These are phyloP conservation scores for Arnoldichthys spilopterus DNA, from an alignment of 2,797 vertebrate species.

Conservation along the genomic window DNA sequence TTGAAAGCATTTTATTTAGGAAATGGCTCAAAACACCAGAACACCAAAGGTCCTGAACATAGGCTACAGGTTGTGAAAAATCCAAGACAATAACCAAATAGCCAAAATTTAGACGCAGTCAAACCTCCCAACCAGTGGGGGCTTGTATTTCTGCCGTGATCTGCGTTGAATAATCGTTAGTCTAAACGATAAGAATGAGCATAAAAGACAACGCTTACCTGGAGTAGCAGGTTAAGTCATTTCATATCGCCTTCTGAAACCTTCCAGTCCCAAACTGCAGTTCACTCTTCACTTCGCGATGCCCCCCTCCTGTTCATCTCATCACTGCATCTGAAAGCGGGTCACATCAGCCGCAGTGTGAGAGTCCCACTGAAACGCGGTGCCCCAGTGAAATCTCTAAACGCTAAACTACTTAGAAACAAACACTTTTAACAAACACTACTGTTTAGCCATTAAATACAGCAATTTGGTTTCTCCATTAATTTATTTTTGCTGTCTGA, in stretches of 20 bases:
- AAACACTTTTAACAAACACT: background rate
- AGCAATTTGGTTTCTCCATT: background rate
- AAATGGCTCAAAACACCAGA: too few relatives aligned
- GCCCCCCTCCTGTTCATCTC: slow-evolving; percentile 88
- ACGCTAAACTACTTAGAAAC: background rate
- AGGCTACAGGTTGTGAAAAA: slow-evolving; percentile 12
- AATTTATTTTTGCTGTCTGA: background rate
- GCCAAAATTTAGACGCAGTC: background rate
- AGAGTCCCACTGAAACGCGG: background rate
- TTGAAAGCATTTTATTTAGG: too few relatives aligned
- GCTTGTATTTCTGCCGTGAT: slow-evolving; percentile 39
- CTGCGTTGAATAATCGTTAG: slow-evolving; percentile 61
- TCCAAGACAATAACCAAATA: background rate
- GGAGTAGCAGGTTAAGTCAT: slow-evolving; percentile 65
- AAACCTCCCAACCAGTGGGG: slow-evolving; percentile 28
- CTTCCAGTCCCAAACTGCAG: slow-evolving; percentile 71
- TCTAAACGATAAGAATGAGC: background rate
- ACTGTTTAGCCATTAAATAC: background rate
- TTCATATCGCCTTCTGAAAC: slow-evolving; percentile 67
- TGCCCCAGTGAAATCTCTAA: background rate
- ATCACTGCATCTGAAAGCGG: slow-evolving; percentile 71
- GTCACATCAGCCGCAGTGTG: slow-evolving; percentile 47
- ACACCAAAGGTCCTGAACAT: too few relatives aligned
- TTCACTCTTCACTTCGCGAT: slow-evolving; percentile 74
- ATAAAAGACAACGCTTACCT: slow-evolving; percentile 68